Conservation (phyloP, 2,888 invertebrate genomes). For the Drosophila villosipedis region DNA sequence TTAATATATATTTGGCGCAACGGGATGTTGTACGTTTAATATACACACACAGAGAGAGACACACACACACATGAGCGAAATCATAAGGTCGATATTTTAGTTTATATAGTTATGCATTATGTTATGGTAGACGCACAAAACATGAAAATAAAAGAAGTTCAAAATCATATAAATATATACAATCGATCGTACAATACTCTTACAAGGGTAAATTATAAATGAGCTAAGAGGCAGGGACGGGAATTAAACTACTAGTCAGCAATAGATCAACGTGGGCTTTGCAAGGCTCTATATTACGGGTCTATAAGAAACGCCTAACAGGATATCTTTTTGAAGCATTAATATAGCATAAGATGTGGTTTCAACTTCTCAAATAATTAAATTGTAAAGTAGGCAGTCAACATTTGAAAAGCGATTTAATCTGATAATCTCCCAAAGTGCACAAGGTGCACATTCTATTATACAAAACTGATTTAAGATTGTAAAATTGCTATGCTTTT, state of each 20-base stretch:
- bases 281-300: constrained; percentile 5
- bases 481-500: background rate
- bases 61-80: constrained; percentile 55
- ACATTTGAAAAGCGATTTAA: background rate
- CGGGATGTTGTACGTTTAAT: constrained; percentile 57
- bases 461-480: background rate
- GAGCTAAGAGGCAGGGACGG: constrained; percentile 3
- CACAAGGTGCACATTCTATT: background rate
- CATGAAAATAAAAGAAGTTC: constrained; percentile 69
- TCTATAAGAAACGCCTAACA: background rate
- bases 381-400: background rate
- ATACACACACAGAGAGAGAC: constrained; percentile 24
- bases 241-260: constrained; percentile 28
- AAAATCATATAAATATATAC: constrained; percentile 56
- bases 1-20: constrained; percentile 51
- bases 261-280: constrained; percentile 13
- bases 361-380: background rate
- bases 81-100: constrained; percentile 54
- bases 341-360: background rate
- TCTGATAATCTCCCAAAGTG: background rate
- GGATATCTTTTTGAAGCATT: background rate
- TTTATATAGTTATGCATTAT: constrained; percentile 39
- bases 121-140: constrained; percentile 73
- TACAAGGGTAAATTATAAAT: constrained; percentile 49
- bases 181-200: constrained; percentile 35